Conservation (phyloP, 2,797 vertebrate genomes). For the Artibeus lituratus region DNA sequence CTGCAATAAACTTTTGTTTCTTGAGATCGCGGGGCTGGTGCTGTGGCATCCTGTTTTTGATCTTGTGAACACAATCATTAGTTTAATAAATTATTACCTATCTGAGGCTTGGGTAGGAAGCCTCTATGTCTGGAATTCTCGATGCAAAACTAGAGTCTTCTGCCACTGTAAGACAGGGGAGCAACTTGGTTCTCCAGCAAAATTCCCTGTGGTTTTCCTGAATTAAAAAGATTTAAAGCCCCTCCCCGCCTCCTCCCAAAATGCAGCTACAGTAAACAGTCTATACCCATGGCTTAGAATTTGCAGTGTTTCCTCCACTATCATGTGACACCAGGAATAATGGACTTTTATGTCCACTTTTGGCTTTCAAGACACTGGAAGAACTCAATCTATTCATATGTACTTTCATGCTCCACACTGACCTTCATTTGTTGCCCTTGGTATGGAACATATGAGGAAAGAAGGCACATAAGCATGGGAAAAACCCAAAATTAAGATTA, state of each 20-base stretch:
- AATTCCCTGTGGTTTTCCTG: background rate
- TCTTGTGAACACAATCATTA: background rate
- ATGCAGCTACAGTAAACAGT: background rate
- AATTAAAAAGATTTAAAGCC: background rate
- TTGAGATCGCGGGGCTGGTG: background rate
- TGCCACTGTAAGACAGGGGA: background rate
- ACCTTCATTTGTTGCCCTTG: background rate
- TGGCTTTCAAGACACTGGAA: background rate
- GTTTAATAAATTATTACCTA: background rate
- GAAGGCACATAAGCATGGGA: background rate
- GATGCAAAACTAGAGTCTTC: background rate
- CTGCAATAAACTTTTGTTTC: background rate
- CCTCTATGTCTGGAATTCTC: background rate
- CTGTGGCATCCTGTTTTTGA: background rate
- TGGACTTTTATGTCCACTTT: background rate
- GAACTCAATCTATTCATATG: background rate
- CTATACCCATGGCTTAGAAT: background rate
- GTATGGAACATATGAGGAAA: background rate
- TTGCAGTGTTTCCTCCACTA: background rate
- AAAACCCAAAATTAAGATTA: background rate
- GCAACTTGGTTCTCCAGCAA: background rate
- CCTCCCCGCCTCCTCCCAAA: background rate
- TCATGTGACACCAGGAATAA: background rate
- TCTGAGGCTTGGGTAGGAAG: background rate
- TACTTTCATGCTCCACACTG: background rate